Evolutionary conservation across 2,797 vertebrate species (phyloP).

Genomic region (Pteropus rufus): DNA sequence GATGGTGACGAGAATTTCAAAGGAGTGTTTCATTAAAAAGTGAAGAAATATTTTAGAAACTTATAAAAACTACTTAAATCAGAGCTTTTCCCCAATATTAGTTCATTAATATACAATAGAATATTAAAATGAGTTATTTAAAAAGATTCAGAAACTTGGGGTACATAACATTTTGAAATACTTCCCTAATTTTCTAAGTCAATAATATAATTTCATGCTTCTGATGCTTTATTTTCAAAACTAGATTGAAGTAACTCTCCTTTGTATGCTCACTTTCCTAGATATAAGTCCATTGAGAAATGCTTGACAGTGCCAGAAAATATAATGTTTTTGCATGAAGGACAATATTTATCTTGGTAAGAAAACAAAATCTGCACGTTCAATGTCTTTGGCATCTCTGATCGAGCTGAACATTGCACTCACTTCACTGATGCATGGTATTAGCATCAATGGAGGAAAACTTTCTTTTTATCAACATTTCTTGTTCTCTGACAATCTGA

Average conservation of each 20-base stretch:
- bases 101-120: not conserved
- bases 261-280: constrained; percentile 24
- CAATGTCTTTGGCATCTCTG: constrained; percentile 2
- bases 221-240: constrained; percentile 34
- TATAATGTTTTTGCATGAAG: not conserved
- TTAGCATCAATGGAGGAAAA: constrained; percentile 50
- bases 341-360: constrained; percentile 46
- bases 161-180: constrained; percentile 28
- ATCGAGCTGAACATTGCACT: not conserved
- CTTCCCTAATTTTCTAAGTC: constrained; percentile 53
- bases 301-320: not conserved
- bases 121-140: not conserved
- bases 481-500: constrained; percentile 54
- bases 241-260: not conserved
- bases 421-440: constrained; percentile 10
- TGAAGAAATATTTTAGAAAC: not conserved
- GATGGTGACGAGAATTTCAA: not conserved
- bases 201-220: constrained; percentile 44
- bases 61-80: not conserved
- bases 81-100: not conserved
- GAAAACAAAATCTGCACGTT: constrained; percentile 47
- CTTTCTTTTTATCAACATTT: constrained; percentile 30
- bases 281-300: constrained; percentile 12
- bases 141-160: not conserved
- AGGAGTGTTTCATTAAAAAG: not conserved